Percentiles rank a stretch among this genome's conserved stretches.
These are phyloP conservation scores for Scomber colias DNA, from an alignment of 2,113 vertebrate genomes.

Conservation along the genomic window DNA sequence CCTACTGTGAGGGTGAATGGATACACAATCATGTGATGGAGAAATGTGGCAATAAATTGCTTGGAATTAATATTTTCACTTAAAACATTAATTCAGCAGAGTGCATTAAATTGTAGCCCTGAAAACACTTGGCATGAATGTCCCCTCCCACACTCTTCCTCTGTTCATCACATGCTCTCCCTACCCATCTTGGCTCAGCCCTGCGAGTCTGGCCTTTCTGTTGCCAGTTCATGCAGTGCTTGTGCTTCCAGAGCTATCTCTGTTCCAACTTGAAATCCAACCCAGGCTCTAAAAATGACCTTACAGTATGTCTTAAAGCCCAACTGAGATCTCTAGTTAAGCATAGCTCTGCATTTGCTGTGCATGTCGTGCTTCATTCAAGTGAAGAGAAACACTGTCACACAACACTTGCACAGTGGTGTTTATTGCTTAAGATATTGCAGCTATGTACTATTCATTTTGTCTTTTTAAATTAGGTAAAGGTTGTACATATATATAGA, in stretches of 20 bases:
- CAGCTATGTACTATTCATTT: too few relatives aligned
- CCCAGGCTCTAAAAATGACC: conserved; percentile 75
- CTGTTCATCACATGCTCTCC: conserved; percentile 56
- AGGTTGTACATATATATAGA: too few relatives aligned
- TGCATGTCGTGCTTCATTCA: conserved; percentile 25
- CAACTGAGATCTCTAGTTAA: conserved; percentile 34
- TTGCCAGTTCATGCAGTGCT: conserved; percentile 70
- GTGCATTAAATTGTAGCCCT: conserved; percentile 63
- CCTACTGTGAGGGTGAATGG: conserved; percentile 81
- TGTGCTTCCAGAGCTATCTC: conserved; percentile 75
- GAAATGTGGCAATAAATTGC: conserved; percentile 81
- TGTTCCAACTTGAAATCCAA: conserved; percentile 77
- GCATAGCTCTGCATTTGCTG: conserved; percentile 1
- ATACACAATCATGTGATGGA: conserved; percentile 75
- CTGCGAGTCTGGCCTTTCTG: conserved; percentile 73
- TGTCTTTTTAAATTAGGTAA: too few relatives aligned
- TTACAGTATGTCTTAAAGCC: conserved; percentile 46
- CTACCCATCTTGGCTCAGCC: conserved; percentile 55
- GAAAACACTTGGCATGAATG: conserved; percentile 57
- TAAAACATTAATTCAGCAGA: conserved; percentile 77
- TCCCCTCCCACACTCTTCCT: conserved; percentile 56
- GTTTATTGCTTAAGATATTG: too few relatives aligned
- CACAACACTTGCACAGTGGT: too few relatives aligned
- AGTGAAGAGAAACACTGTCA: conserved; percentile 5
- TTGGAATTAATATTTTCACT: conserved; percentile 83